Base-by-base conservation (phyloP, 2,113 vertebrate species). In the Leptobrachium leishanense region DNA sequence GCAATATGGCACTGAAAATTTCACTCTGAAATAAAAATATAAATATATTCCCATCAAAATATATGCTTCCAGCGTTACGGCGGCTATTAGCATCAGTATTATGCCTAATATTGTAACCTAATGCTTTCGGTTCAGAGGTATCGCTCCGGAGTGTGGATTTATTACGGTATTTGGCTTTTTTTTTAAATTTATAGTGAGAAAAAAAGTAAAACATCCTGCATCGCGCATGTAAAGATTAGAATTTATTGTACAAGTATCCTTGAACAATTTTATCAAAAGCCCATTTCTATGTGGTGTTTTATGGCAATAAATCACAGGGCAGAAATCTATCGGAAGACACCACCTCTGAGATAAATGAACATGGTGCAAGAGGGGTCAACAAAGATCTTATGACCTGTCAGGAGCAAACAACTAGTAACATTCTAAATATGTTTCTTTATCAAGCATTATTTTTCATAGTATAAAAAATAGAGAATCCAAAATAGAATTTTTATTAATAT, bases 211-310 rank as follows among this genome's bases (percentile, higher is more conserved):
- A 94, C 95, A 95, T 96, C 93, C 86, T 86, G 93, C 90, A 92
- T 93, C 93, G 93, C 95, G 94, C 93, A 93, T 95, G 94, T 94
- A 96, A 96, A 95, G 96, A 98, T 96, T 94, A 96, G 94, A 94
- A 99, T 99, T 98, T 98, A 99, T 98, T 92, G 95, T 95, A 89
- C 92, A 91, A 93, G 96, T 98, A 97, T 97, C 96, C 95, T 96
- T 94, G 94, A 97, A 98, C 96, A 98, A 98, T 99, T 99, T 98
- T 98, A 98, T 99, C 97, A 99, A 98, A 99, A 97, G 96, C 96
- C 96, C 95, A 98, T 98, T 98, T 97, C 95, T 92, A 94, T 92
- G 93, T 98, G 93, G 93, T 94, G 96, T 97, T 98, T 96, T 97
- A 95, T 94, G 93, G 92, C 92, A 95, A 98, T 98, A 99, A 98